Conservation (phyloP, 1,140 invertebrate genomes). For the Leptinotarsa lineolata region DNA sequence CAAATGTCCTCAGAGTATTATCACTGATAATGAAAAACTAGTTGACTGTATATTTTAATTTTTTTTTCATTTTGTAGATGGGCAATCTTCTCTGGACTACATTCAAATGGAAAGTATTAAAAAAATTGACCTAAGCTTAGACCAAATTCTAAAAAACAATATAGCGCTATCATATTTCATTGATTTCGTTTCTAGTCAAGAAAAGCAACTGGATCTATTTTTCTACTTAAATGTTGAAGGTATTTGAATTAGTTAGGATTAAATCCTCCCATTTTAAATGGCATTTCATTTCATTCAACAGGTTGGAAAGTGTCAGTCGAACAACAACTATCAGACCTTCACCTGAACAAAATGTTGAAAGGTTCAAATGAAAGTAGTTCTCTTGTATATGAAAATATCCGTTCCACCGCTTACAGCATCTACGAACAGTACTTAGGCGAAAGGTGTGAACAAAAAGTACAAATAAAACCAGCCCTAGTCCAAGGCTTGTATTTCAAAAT, state of each 20-base stretch:
- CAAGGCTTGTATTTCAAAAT: conserved; percentile 69
- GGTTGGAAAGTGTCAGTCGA: conserved; percentile 79
- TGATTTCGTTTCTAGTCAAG: conserved; percentile 76
- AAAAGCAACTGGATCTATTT: conserved; percentile 76
- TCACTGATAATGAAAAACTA: too few relatives aligned
- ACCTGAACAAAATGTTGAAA: conserved; percentile 59
- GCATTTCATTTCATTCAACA: conserved; percentile 46
- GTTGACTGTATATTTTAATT: too few relatives aligned
- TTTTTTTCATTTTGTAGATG: conserved; percentile 19
- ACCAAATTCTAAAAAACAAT: conserved; percentile 80
- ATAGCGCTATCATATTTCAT: conserved; percentile 81
- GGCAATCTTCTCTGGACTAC: conserved; percentile 36
- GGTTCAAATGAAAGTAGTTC: conserved; percentile 55
- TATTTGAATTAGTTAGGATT: conserved; percentile 39
- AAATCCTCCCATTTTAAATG: background rate
- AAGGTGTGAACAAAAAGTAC: conserved; percentile 69
- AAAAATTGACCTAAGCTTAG: conserved; percentile 72
- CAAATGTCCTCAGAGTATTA: too few relatives aligned
- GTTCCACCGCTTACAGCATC: conserved; percentile 78
- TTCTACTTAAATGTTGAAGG: conserved; percentile 84
- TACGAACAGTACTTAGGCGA: conserved; percentile 83
- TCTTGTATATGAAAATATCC: conserved; percentile 64
- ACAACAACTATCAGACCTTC: conserved; percentile 72
- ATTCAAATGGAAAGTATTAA: conserved; percentile 58
- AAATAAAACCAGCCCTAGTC: conserved; percentile 68